A percentile compares a stretch with the other conserved stretches of the same genome.
These are phyloP conservation scores for Vidua macroura DNA, from an alignment of 2,113 vertebrate genomes.

Conservation along the genomic window DNA sequence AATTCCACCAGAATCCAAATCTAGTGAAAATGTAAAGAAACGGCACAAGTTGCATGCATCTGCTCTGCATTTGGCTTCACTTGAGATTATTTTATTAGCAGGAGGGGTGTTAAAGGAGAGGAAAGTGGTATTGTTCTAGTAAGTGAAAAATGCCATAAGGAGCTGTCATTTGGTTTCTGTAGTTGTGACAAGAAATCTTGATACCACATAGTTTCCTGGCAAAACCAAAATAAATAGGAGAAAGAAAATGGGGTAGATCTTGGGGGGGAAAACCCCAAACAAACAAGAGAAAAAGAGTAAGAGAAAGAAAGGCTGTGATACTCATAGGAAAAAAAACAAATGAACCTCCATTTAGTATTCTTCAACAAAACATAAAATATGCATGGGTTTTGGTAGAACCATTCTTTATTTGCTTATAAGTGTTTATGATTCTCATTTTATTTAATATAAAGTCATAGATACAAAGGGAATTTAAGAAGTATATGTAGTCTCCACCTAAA, in stretches of 20 bases:
- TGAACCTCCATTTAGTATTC: not conserved
- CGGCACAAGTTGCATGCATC: not conserved
- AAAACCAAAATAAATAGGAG: not conserved
- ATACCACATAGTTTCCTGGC: not conserved
- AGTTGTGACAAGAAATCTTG: not conserved
- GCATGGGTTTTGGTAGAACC: not conserved
- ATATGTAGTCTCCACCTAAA: not conserved
- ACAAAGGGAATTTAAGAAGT: not conserved
- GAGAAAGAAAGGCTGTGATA: not conserved
- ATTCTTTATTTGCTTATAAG: not conserved
- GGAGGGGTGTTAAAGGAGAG: not conserved
- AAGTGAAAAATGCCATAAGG: not conserved
- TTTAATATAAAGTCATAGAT: not conserved
- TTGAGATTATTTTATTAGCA: not conserved
- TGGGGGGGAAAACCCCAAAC: accelerated
- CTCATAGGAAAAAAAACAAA: not conserved
- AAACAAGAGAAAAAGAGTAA: not conserved
- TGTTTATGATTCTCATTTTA: not conserved
- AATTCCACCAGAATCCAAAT: not conserved
- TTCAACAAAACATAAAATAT: not conserved
- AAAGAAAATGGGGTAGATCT: not conserved
- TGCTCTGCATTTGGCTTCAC: not conserved
- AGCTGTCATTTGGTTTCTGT: not conserved
- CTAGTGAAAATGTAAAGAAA: not conserved
- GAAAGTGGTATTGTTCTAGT: not conserved